Percentiles rank a stretch among this genome's conserved stretches.
Conservation (phyloP, 2,888 invertebrate genomes). For the Eulithis testata region DNA sequence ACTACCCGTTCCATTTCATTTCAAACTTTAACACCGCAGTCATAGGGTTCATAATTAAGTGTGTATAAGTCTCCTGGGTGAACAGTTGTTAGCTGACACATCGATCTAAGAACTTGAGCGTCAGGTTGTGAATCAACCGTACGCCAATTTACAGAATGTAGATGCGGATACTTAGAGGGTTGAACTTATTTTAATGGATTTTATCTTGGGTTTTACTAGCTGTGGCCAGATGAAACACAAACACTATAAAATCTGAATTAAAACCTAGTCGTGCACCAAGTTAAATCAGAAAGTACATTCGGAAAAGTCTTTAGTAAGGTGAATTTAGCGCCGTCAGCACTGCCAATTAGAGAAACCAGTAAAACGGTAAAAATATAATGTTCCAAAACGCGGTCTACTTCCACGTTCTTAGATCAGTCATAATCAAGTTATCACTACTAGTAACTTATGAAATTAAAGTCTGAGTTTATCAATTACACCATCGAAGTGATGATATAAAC, state of each 20-base stretch:
- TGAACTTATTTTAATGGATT: constrained; percentile 55
- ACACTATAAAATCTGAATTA: too few species aligned
- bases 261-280: too few species aligned
- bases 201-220: constrained; percentile 24
- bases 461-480: constrained; percentile 9
- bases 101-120: constrained; percentile 65
- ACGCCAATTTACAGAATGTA: constrained; percentile 59
- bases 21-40: constrained; percentile 47
- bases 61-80: constrained; percentile 47
- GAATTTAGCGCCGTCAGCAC: too few species aligned
- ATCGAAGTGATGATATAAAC: constrained; percentile 30
- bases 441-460: constrained; percentile 3
- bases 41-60: constrained; percentile 59
- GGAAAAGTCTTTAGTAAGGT: too few species aligned
- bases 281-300: too few species aligned
- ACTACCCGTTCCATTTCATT: constrained; percentile 39
- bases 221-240: too few species aligned
- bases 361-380: too few species aligned
- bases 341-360: too few species aligned
- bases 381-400: too few species aligned
- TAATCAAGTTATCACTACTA: too few species aligned
- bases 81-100: constrained; percentile 67
- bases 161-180: constrained; percentile 45
- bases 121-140: constrained; percentile 66
- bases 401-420: too few species aligned